These are phyloP conservation scores for Sciurus carolinensis DNA, from an alignment of 2,797 vertebrate genomes.

Conservation along the genomic window DNA sequence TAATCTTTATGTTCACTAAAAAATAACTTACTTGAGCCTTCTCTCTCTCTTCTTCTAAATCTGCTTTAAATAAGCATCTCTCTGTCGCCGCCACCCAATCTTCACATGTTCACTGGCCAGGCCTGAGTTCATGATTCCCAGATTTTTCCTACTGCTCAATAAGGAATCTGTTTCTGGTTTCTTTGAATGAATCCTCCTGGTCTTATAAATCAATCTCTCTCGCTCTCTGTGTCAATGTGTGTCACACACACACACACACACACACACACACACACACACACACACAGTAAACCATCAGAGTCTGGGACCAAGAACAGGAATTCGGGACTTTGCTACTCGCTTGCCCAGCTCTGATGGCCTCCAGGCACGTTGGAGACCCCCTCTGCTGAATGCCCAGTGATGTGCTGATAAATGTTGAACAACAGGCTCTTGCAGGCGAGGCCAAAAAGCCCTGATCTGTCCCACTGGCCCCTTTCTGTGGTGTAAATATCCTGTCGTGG, in stretches of 20 bases:
- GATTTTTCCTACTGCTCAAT: background rate
- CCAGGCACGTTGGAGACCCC: background rate
- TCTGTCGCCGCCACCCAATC: too few relatives aligned
- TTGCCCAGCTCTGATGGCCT: background rate
- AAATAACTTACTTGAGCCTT: background rate
- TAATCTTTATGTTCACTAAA: background rate
- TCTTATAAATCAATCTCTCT: background rate
- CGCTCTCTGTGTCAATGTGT: too few relatives aligned
- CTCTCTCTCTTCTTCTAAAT: background rate
- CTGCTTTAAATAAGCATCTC: background rate
- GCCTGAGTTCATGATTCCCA: background rate
- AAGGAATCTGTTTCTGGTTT: background rate
- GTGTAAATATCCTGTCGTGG: fast-evolving
- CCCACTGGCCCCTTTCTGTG: background rate
- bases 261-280: background rate
- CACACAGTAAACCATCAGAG: background rate
- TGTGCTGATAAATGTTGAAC: background rate
- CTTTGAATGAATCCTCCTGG: background rate
- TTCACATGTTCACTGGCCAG: background rate
- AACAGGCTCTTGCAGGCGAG: background rate
- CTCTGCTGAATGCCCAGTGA: background rate
- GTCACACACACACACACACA: background rate
- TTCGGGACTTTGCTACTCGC: background rate
- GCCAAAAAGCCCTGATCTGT: background rate
- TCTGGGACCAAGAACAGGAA: background rate